phyloP scores from a whole-genome alignment of 2,113 vertebrate genomes.

The Nibea albiflora region DNA sequence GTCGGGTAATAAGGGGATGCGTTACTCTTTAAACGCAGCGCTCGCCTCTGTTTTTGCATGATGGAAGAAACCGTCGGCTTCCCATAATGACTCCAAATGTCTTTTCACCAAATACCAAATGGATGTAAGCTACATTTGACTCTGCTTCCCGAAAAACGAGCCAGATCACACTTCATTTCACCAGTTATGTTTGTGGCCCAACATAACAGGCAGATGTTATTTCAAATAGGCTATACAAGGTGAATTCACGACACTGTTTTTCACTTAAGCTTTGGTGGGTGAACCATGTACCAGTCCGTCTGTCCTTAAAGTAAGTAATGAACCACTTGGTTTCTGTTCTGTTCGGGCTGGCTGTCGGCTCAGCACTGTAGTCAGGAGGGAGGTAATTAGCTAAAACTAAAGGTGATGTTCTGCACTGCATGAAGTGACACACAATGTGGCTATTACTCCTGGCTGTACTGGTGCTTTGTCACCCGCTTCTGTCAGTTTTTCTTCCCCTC shows the following conservation, averaged over 20 bases:
- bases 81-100: not conserved
- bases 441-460: slow-evolving; percentile 3
- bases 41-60: not conserved
- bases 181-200: not conserved
- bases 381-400: slow-evolving; percentile 62
- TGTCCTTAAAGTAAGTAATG: not conserved
- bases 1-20: not conserved
- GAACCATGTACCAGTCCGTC: not conserved
- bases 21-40: not conserved
- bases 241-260: not conserved
- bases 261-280: not conserved
- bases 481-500: not conserved
- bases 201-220: not conserved
- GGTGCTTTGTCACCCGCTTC: not conserved
- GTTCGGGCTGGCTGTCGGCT: slow-evolving; percentile 32
- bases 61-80: not conserved
- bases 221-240: not conserved
- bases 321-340: not conserved
- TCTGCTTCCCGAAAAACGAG: not conserved
- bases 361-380: slow-evolving; percentile 33
- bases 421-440: slow-evolving; percentile 1
- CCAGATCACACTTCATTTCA: not conserved
- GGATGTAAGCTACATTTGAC: not conserved
- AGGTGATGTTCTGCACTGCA: slow-evolving; percentile 29
- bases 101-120: not conserved